Evolutionary conservation across 2,797 vertebrate genomes (phyloP), one percentile per base, ranked within the genome.

Genomic region (Zenarchopterus dispar): DNA sequence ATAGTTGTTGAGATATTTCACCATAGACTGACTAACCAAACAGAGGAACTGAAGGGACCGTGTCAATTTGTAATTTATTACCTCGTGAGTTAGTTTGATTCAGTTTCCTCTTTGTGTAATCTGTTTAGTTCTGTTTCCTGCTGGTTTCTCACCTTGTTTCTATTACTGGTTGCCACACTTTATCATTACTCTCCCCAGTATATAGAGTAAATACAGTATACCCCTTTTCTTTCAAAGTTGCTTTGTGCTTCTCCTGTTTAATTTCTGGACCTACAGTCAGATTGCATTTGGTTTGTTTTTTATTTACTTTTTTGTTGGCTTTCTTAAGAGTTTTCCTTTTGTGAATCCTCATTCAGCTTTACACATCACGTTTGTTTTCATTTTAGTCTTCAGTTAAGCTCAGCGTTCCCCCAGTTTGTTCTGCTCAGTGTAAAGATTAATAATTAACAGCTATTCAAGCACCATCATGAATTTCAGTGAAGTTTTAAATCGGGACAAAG

Each of bases 381-480:
- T 51, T 51, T 19, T 17, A 51, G 26, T 8, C 48, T 31, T 13
- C 9, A 26, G 33, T 8, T 39, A 39, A 15, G 36, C 36, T 10
- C 24, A 8, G 3, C 18, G 16, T 43, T n/a, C 16, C 10, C 54
- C 10, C 41, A 56, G n/a, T 56, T 44, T 43, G 22, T 28, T 56
- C 22, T 11, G 6, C 36, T 56, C 41, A 26, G 17, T 17, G 13
- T 13, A n/a, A 56, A 56, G 9, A 13, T 31, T 46, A 58, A 33
- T 36, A 44, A 45, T 46, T 28, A 39, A 57, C 5, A 57, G 42
- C 24, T 31, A 13, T 44, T 57, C 22, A 43, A 56, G 24, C 13
- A 3, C 19, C 11, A 22, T 21, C 31, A 15, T 22, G 24, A 28
- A 43, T 56, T 56, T 56, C 31, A 43, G 6, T 45, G 18, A 56